Percentiles rank a stretch among this genome's conserved stretches.
Conservation (phyloP, 2,113 vertebrate genomes). For the Orcinus orca region DNA sequence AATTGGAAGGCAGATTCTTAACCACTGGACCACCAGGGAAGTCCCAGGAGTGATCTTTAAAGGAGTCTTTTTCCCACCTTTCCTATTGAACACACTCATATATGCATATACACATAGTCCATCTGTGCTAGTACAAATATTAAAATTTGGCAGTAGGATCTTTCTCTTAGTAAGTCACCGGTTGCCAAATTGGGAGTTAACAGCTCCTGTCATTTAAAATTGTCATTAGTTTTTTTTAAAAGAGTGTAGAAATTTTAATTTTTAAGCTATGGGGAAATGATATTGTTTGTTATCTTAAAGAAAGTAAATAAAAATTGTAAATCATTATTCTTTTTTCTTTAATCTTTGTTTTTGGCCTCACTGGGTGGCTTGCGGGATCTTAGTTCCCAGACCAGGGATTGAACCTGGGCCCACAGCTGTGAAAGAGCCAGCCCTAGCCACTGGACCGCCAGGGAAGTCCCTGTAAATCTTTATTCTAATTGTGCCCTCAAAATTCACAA, state of each 20-base stretch:
- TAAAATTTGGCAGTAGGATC: constrained; percentile 25
- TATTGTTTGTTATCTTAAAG: background rate
- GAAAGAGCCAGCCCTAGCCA: no score
- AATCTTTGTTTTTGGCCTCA: no score
- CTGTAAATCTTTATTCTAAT: background rate
- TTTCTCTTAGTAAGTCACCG: constrained; percentile 32
- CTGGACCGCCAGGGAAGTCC: no score
- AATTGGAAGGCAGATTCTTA: no score
- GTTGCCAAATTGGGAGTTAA: constrained; percentile 4
- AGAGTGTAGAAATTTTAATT: background rate
- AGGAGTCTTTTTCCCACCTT: background rate
- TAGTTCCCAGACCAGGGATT: no score
- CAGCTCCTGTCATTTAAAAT: background rate
- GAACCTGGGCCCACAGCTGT: no score
- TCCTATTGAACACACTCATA: background rate
- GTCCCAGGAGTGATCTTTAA: background rate
- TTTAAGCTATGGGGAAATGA: constrained; percentile 4
- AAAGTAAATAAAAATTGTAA: background rate
- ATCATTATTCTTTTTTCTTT: background rate
- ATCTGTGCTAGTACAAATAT: constrained; percentile 22
- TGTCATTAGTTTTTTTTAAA: background rate
- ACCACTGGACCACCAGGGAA: no score
- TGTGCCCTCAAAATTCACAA: background rate
- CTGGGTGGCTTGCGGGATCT: no score
- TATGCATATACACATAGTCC: background rate